Evolutionary conservation across 2,797 vertebrate species (phyloP).

Genomic region (Phrynocephalus forsythii): DNA sequence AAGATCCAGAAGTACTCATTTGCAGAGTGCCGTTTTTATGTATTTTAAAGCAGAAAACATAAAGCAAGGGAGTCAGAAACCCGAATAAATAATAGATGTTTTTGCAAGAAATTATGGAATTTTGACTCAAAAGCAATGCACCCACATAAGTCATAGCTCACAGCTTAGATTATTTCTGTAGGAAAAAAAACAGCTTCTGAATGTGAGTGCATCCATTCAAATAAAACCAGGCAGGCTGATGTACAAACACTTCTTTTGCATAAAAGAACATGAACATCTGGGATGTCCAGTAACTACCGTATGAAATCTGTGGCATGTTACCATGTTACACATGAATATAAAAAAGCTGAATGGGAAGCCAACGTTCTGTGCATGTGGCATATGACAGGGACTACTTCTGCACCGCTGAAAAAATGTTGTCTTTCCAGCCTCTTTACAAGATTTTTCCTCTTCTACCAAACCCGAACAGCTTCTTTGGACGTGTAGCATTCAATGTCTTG

Average conservation of each 20-base stretch:
- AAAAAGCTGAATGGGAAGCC: background rate
- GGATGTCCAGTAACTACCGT: slow-evolving; percentile 45
- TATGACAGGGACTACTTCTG: background rate
- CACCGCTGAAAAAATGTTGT: background rate
- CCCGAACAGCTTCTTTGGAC: slow-evolving; percentile 5
- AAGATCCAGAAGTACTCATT: slow-evolving; percentile 42
- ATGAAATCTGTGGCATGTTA: slow-evolving; percentile 37
- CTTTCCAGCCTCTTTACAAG: slow-evolving; percentile 46
- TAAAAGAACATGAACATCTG: slow-evolving; percentile 27
- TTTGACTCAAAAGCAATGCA: slow-evolving; percentile 21
- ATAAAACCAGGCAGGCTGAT: slow-evolving; percentile 35
- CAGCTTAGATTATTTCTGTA: slow-evolving; percentile 42
- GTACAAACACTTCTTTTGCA: slow-evolving; percentile 41
- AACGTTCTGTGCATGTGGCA: background rate
- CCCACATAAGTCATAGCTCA: slow-evolving; percentile 54
- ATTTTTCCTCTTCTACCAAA: background rate
- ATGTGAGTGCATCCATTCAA: slow-evolving; percentile 49
- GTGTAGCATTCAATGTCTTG: background rate
- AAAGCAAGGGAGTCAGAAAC: slow-evolving; percentile 60
- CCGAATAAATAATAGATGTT: slow-evolving; percentile 57
- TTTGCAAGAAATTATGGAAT: slow-evolving; percentile 54
- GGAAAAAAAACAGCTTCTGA: slow-evolving; percentile 58
- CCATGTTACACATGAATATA: slow-evolving; percentile 15
- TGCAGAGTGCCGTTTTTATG: slow-evolving; percentile 30
- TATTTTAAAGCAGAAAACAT: slow-evolving; percentile 62